Evolutionary conservation across 2,113 vertebrate species (phyloP), one percentile per base, ranked within the genome.

Genomic region (Ceratotherium simum): DNA sequence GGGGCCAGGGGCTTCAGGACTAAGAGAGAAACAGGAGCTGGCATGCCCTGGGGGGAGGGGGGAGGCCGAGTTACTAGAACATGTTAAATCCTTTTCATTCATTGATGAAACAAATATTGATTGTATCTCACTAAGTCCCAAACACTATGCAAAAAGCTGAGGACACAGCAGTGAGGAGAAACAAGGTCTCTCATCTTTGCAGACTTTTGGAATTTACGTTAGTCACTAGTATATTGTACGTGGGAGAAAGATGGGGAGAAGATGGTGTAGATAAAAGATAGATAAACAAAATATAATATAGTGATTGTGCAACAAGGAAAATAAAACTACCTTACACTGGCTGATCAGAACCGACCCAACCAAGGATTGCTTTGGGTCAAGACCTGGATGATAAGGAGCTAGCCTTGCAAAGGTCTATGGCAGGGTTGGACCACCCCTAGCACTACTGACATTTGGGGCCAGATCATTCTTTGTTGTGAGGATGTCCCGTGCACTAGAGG

Each of bases 1-100:
- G n/a, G 31, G 16, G 11, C 72, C 73, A 67, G 79, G 62, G n/a
- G 25, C 69, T 23, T 85, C 72, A 89, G 23, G 36, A 80, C 51
- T 58, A 70, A 91, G 39, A 94, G 72, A 85, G 80, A 96, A 90
- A 67, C 20, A 94, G 42, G 29, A 88, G 48, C 46, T 93, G 70
- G 70, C 42, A 88, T 76, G 64, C 39, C 31, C 20, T 81, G 65
- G 69, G 56, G 48, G 8, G 46, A 69, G 27, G 56, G 31, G 62
- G 60, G 62, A 92, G 72, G 72, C 54, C 8, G 12, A 89, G 17
- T 62, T 84, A 81, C 65, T 78, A 89, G 14, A 90, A 21, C 25
- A 88, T 81, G 33, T 65, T 39, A 94, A 88, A 81, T 54, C 29
- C 36, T 84, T 93, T 79, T 48, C 82, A 91, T 81, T 87, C 58